phyloP scores from a whole-genome alignment of 2,797 vertebrate genomes.

The Eutrigla gurnardus region DNA sequence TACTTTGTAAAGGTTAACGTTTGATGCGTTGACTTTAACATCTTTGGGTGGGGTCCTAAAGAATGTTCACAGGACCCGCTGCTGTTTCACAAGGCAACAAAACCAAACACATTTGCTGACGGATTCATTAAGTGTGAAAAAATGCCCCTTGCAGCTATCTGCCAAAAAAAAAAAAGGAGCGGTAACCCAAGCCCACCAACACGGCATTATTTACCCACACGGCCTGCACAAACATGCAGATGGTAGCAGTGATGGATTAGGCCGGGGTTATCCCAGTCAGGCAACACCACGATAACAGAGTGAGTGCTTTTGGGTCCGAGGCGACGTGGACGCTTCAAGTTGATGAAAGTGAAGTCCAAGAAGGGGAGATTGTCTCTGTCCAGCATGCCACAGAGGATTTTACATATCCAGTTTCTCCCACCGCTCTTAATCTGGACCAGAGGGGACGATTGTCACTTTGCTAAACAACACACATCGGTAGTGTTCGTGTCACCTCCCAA shows the following conservation, averaged over 20 bases:
- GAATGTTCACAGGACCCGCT: conserved; percentile 62
- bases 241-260: conserved; percentile 84
- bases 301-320: conserved; percentile 61
- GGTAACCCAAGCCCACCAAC: conserved; percentile 80
- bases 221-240: conserved; percentile 82
- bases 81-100: conserved; percentile 77
- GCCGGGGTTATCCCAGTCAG: conserved; percentile 72
- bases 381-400: conserved; percentile 75
- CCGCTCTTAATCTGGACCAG: conserved; percentile 73
- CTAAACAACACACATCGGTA: conserved; percentile 72
- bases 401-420: conserved; percentile 77
- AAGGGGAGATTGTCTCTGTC: conserved; percentile 65
- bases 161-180: conserved; percentile 61
- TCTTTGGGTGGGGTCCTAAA: conserved; percentile 66
- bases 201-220: conserved; percentile 76
- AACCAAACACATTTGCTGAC: conserved; percentile 80
- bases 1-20: conserved; percentile 39
- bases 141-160: conserved; percentile 64
- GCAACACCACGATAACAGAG: conserved; percentile 68
- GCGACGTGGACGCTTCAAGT: conserved; percentile 55
- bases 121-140: conserved; percentile 80
- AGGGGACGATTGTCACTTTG: conserved; percentile 68
- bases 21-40: conserved; percentile 29
- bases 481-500: conserved; percentile 63
- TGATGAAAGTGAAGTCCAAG: conserved; percentile 77